These are phyloP conservation scores for Hyposmocoma kahamanoa DNA, from an alignment of 1,140 invertebrate genomes.

Conservation along the genomic window DNA sequence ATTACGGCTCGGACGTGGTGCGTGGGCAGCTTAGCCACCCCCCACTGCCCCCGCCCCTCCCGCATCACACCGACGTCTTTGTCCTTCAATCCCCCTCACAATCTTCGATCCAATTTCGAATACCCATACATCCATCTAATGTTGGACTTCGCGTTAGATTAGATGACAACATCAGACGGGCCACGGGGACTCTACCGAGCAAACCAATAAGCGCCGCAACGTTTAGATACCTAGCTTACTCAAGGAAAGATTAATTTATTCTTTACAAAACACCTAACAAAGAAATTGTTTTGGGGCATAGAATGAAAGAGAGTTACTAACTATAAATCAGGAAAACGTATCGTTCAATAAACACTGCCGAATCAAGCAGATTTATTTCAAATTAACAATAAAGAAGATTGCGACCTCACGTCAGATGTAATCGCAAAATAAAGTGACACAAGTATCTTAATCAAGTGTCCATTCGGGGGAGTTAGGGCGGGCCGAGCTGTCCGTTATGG, in stretches of 20 bases:
- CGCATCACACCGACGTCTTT: slow-evolving; percentile 44
- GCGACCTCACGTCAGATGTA: slow-evolving; percentile 50
- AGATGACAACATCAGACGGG: slow-evolving; percentile 24
- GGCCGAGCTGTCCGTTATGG: slow-evolving; percentile 51
- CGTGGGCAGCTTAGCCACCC: slow-evolving; percentile 37
- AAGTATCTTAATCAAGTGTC: slow-evolving; percentile 67
- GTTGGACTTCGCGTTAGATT: slow-evolving; percentile 35
- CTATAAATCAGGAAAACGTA: too few species aligned
- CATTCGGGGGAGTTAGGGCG: slow-evolving; percentile 52
- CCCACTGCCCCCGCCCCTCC: slow-evolving; percentile 11
- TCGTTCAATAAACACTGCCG: too few species aligned
- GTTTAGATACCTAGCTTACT: too few species aligned
- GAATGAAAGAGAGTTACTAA: too few species aligned
- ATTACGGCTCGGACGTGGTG: slow-evolving; percentile 69
- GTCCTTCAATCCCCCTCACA: slow-evolving; percentile 65
- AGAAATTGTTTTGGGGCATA: too few species aligned
- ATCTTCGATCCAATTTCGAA: slow-evolving; percentile 64
- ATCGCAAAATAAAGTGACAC: slow-evolving; percentile 62
- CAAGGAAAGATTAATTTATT: too few species aligned
- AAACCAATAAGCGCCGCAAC: not conserved
- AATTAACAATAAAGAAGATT: slow-evolving; percentile 61
- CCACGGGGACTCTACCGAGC: not conserved
- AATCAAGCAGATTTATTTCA: slow-evolving; percentile 51
- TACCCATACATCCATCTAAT: slow-evolving; percentile 48
- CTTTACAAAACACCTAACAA: too few species aligned